Evolutionary conservation across 2,888 invertebrate species (phyloP).

Genomic region (Scaptodrosophila latifasciaeformis): DNA sequence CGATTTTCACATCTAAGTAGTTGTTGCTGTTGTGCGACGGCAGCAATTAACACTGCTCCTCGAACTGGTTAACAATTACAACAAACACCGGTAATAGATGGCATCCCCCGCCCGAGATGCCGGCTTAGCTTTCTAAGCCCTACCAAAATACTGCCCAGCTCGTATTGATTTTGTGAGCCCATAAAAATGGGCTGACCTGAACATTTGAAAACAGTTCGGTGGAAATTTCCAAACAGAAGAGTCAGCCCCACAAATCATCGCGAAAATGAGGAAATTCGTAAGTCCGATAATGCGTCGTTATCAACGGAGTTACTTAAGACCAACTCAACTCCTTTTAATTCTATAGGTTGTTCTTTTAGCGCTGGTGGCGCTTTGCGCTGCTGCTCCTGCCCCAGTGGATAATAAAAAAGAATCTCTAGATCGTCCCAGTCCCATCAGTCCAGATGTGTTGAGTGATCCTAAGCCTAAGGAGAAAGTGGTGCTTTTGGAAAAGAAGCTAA

Average conservation of each 20-base stretch:
- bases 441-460: constrained; percentile 59
- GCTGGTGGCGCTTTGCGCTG: constrained; percentile 9
- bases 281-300: too few species aligned
- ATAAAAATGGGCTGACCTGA: constrained; percentile 43
- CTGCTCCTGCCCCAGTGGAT: constrained; percentile 50
- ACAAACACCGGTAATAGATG: constrained; percentile 22
- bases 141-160: neutral
- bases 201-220: constrained; percentile 31
- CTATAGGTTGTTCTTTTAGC: neutral
- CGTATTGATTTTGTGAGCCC: constrained; percentile 7
- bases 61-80: constrained; percentile 56
- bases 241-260: constrained; percentile 8
- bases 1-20: constrained; percentile 17
- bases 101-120: neutral
- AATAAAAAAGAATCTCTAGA: constrained; percentile 7
- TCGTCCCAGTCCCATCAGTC: constrained; percentile 67
- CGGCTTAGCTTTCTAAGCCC: neutral
- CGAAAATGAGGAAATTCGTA: constrained; percentile 37
- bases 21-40: constrained; percentile 4
- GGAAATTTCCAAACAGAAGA: constrained; percentile 25
- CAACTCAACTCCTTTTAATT: too few species aligned
- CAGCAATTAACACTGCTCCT: constrained; percentile 61
- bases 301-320: too few species aligned
- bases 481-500: constrained; percentile 34
- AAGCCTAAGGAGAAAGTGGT: constrained; percentile 44